Evolutionary conservation across 2,113 vertebrate species (phyloP).

Genomic region (Hiodon tergisus): DNA sequence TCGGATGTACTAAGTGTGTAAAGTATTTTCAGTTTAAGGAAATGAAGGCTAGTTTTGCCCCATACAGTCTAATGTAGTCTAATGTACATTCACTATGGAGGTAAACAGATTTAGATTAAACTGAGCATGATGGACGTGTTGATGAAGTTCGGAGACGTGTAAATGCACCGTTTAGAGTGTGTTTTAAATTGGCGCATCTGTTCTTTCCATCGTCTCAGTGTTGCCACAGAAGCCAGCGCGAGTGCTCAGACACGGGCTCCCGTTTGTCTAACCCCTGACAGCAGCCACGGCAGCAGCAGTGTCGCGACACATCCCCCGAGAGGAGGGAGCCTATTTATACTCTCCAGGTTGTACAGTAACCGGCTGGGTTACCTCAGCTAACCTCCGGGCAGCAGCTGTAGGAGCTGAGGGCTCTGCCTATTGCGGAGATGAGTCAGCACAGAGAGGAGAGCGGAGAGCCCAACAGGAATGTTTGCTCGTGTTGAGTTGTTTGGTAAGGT

Average conservation of each 20-base stretch:
- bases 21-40: too few species aligned
- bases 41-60: too few species aligned
- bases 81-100: too few species aligned
- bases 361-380: constrained; percentile 17
- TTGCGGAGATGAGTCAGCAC: constrained; percentile 23
- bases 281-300: background rate
- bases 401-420: constrained; percentile 11
- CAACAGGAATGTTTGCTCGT: too few species aligned
- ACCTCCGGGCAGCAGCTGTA: constrained; percentile 21
- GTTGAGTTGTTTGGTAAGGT: too few species aligned
- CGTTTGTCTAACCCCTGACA: background rate
- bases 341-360: constrained; percentile 25
- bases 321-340: constrained; percentile 23
- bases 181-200: too few species aligned
- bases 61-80: too few species aligned
- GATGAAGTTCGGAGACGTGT: too few species aligned
- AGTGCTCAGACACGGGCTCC: background rate
- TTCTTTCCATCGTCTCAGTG: background rate
- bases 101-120: too few species aligned
- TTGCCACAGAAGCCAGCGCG: background rate
- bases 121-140: too few species aligned
- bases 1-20: too few species aligned
- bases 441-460: background rate
- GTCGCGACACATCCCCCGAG: background rate
- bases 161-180: background rate